phyloP scores from a whole-genome alignment of 2,888 invertebrate species.

The Omphaloscelis lunosa region DNA sequence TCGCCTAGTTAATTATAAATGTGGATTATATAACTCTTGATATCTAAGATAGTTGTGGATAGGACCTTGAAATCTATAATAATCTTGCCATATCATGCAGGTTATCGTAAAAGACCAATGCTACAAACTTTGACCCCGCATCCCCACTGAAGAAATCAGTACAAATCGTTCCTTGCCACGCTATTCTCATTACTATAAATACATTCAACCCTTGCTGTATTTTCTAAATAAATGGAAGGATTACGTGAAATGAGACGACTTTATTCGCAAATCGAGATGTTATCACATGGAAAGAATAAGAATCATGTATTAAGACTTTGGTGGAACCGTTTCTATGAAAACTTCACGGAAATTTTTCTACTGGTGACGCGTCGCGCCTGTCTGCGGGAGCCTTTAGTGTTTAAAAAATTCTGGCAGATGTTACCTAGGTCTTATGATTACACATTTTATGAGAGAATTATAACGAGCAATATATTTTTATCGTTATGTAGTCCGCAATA shows the following conservation, averaged over 20 bases:
- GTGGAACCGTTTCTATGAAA: too few relatives aligned
- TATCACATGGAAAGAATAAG: neutral
- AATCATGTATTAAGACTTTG: too few relatives aligned
- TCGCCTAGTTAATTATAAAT: neutral
- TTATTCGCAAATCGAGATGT: conserved; percentile 6
- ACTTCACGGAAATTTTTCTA: too few relatives aligned
- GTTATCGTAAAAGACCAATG: conserved; percentile 39
- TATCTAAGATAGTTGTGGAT: conserved; percentile 8
- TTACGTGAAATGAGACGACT: conserved; percentile 11
- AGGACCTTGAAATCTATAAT: conserved; percentile 29
- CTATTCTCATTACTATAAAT: conserved; percentile 10
- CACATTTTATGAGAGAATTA: neutral
- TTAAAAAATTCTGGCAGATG: neutral
- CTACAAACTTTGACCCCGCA: conserved; percentile 33
- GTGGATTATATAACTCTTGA: neutral
- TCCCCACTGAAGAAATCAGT: conserved; percentile 5
- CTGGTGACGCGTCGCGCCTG: too few relatives aligned
- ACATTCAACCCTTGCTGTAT: conserved; percentile 25
- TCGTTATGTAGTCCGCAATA: neutral
- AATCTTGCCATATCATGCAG: conserved; percentile 16
- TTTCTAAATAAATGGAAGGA: conserved; percentile 28
- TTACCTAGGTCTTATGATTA: conserved; percentile 1
- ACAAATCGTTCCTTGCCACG: conserved; percentile 23
- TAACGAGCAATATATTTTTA: conserved; percentile 1
- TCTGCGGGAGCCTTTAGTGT: neutral